These are phyloP conservation scores for Furcifer pardalis DNA, from an alignment of 2,797 vertebrate genomes.

Conservation along the genomic window DNA sequence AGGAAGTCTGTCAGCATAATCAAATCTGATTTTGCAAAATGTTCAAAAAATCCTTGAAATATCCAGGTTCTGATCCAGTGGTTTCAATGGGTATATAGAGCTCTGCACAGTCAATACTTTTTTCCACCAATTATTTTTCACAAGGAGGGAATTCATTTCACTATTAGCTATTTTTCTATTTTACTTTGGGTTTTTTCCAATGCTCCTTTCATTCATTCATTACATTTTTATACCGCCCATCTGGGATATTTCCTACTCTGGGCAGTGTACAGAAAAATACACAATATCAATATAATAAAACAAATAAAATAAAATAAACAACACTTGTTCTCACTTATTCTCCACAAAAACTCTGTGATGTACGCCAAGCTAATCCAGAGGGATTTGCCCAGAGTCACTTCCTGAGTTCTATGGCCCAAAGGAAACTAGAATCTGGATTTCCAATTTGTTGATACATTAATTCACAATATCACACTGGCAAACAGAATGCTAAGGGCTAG, in stretches of 20 bases:
- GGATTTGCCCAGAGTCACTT: not conserved
- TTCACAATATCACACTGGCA: no score
- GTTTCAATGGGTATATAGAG: not conserved
- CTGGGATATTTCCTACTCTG: no score
- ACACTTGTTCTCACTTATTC: not conserved
- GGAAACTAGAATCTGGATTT: no score
- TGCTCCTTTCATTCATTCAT: no score
- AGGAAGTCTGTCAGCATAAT: not conserved
- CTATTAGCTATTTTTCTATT: not conserved
- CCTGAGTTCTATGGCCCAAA: no score
- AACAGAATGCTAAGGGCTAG: no score
- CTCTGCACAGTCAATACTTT: not conserved
- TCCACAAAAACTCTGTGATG: not conserved
- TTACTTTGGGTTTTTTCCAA: not conserved
- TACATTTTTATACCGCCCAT: no score
- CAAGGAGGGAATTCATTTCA: not conserved
- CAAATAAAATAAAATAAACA: no score
- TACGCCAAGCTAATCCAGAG: not conserved
- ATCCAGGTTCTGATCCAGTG: not conserved
- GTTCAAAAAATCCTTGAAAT: constrained; percentile 24
- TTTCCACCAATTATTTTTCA: not conserved
- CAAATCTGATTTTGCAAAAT: not conserved
- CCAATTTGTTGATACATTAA: no score
- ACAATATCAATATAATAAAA: no score
- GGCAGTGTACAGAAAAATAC: no score